Evolutionary conservation across 2,113 vertebrate species (phyloP).

Genomic region (Coptodon rendalli): DNA sequence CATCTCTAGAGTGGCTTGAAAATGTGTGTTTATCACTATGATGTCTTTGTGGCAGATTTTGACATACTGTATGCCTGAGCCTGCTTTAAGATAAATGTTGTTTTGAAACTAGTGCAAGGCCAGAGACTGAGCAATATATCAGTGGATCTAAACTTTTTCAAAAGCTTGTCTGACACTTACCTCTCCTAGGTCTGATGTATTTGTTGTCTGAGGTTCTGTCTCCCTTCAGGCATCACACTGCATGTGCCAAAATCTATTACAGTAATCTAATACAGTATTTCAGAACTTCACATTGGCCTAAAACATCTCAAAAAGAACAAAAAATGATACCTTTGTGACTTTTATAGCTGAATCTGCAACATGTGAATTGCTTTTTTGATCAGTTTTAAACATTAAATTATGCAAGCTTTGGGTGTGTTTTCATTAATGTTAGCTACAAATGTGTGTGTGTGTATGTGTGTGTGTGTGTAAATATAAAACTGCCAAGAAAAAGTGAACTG

Average conservation of each 20-base stretch:
- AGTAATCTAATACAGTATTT: conserved; percentile 24
- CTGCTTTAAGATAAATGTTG: conserved; percentile 25
- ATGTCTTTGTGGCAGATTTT: neutral
- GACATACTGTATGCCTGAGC: neutral
- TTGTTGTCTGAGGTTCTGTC: conserved; percentile 34
- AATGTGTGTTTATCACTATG: neutral
- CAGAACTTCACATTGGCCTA: neutral
- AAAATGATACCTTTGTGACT: neutral
- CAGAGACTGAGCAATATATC: neutral
- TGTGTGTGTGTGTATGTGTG: neutral
- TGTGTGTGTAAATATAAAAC: neutral
- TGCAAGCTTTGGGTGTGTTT: neutral
- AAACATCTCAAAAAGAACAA: neutral
- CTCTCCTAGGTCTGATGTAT: conserved; percentile 19
- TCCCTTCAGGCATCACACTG: conserved; percentile 8
- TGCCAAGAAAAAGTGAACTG: neutral
- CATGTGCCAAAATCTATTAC: conserved; percentile 33
- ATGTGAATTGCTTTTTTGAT: neutral
- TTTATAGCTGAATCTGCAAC: neutral
- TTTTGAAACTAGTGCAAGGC: conserved; percentile 25
- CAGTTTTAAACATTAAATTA: neutral
- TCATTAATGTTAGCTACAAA: neutral
- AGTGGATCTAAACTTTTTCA: conserved; percentile 13
- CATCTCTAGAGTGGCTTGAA: neutral
- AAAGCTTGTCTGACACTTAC: conserved; percentile 10